Base-by-base conservation (phyloP, 2,113 vertebrate species). In the Rutilus rutilus region DNA sequence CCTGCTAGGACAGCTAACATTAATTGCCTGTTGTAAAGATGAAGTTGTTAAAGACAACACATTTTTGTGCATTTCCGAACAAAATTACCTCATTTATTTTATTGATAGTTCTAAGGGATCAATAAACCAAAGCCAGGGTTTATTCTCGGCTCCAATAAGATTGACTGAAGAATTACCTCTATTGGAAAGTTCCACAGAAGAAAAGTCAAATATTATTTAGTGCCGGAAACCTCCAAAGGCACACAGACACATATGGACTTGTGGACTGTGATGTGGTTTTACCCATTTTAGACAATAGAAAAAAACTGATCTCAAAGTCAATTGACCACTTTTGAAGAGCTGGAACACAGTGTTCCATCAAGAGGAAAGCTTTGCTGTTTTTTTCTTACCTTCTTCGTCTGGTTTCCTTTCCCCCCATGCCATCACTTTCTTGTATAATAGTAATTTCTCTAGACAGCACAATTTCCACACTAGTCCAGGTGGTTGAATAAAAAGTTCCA, bases 51-150 rank as follows among this genome's bases (percentile, higher is more conserved):
- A 90, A 93, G 91, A 93, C 92, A 90, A 92, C 92, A 90, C 89
- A 91, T 92, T 89, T 90, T 59, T 90, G 91, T 91, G 93, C 92
- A 92, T 93, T 94, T 94, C 92, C 91, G 89, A 93, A 91, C 93
- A 92, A 91, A 93, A 94, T 94, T 90, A 94, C 92, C 93, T 94
- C 89, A 95, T 95, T 95, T 93, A 94, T 91, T 90, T 90, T 93
- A 94, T 94, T 93, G 93, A 92, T 78, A 67, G 89, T 90, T 81
- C 90, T 76, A 82, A 74, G 6, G 19, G 91, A 94, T 96, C 92
- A 88, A 92, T 95, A 93, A 67, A 21, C 89, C 83, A 90, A 94
- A 95, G 90, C 92, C 92, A 94, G 92, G 95, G 93, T 93, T 95
- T 92, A 92, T 86, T 86, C 83, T 79, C 87, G 92, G 91, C 90